Base-by-base conservation (phyloP, 2,113 vertebrate species). In the Coturnix japonica region DNA sequence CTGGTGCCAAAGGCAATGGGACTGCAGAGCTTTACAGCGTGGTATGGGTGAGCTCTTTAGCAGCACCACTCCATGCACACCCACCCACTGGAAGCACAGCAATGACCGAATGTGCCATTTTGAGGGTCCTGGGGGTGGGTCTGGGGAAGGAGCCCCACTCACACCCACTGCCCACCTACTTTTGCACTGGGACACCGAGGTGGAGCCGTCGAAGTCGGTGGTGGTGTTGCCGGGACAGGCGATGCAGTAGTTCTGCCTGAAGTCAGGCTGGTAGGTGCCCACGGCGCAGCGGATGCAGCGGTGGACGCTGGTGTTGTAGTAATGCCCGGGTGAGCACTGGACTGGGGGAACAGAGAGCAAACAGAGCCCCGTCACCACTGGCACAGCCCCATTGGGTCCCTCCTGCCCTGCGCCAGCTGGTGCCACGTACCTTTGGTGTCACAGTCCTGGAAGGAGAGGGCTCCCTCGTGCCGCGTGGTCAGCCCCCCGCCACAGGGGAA, bases 231-330 rank as follows among this genome's bases (percentile, higher is more conserved):
- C 99, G 0, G 99, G 99, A 64, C 99, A 99, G 95, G 98, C 89
- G 47, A 99, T 99, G 67, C 99, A 99, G 97, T 99, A 99, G 93
- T 99, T 99, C 97, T 99, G 99, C 21, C 99, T 98, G 64, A 99
- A 99, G 83, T 99, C 99, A 0, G 98, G 99, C 96, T 99, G 99
- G 94, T 99, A 99, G 83, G 99, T 99, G 51, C 98, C 99, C 92
- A 98, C 92, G 6, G 98, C 96, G 73, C 99, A 99, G 96, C 99
- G 99, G 97, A 99, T 99, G 66, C 99, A 99, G 69, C 99, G 98
- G 54, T 99, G 99, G 9, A 98, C 98, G 1, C 98, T 98, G 5
- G 98, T 99, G 97, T 99, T 99, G 97, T 99, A 99, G 97, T 99
- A 99, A 94, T 99, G 99, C 74, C 99, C 99, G 0, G 99, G 99